These are phyloP conservation scores for Drosophila rubida DNA, from an alignment of 2,888 invertebrate species.

Conservation along the genomic window DNA sequence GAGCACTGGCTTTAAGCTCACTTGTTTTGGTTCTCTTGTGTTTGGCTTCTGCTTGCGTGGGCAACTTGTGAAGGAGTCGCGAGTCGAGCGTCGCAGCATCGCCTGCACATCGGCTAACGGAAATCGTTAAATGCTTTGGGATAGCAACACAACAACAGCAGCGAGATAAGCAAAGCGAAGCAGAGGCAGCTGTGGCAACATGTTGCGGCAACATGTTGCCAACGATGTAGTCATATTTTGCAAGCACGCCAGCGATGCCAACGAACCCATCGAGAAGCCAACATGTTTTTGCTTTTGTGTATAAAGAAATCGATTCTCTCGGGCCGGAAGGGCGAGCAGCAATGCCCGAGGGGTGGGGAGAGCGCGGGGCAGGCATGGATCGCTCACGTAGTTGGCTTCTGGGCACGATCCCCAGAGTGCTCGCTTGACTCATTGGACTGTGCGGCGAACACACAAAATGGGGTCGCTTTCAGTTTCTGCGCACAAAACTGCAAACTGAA, in stretches of 20 bases:
- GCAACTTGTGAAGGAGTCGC: constrained; percentile 54
- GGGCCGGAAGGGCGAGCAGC: constrained; percentile 41
- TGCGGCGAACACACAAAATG: constrained; percentile 31
- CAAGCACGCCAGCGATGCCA: constrained; percentile 41
- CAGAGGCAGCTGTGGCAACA: constrained; percentile 32
- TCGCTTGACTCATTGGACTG: constrained; percentile 51
- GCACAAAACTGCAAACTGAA: constrained; percentile 2
- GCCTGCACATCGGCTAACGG: constrained; percentile 52
- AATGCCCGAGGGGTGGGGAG: background rate
- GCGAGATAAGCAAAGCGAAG: constrained; percentile 56
- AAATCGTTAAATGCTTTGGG: constrained; percentile 70
- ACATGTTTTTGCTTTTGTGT: constrained; percentile 30
- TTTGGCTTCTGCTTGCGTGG: constrained; percentile 49
- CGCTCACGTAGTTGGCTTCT: constrained; percentile 56
- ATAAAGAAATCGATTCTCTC: constrained; percentile 72
- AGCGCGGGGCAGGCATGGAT: constrained; percentile 16
- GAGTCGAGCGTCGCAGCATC: constrained; percentile 6
- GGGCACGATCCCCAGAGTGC: constrained; percentile 52
- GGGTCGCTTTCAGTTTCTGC: constrained; percentile 64
- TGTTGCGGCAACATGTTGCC: constrained; percentile 77
- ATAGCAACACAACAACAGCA: constrained; percentile 20
- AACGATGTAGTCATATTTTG: constrained; percentile 39
- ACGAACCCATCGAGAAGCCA: constrained; percentile 54
- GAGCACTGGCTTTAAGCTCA: background rate
- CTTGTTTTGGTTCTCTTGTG: constrained; percentile 7